Evolutionary conservation across 2,888 invertebrate genomes (phyloP), one percentile per base, ranked within the genome.

Genomic region (Sussaba pulchella): DNA sequence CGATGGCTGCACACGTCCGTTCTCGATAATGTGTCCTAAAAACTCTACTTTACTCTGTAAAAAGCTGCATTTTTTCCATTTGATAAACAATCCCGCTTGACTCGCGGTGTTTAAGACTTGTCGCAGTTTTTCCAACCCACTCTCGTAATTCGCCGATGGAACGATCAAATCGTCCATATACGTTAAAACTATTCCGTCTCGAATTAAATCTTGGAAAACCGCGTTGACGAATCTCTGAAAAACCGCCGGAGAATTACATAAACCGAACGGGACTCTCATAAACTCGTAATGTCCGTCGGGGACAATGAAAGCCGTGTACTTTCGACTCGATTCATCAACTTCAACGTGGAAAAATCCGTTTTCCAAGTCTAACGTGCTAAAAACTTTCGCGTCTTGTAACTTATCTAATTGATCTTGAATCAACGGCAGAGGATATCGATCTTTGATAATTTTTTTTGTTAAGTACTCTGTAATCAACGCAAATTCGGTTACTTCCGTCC

Each of bases 381-480:
- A 82, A 0, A 82, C 50, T 9, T 43, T 61, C 19, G 79, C 72
- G 57, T 50, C 73, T 66, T 76, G 73, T 43, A 82, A 63, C 17
- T 9, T 45, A 24, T 79, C 75, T 2, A 82, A 19, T 50, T 82
- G 75, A 19, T 78, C 82, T 24, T 82, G 71, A 2, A 78, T 74
- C 26, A 82, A 17, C 10, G 82, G 82, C 57, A 82, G 45, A 8
- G 82, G 83, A 36, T 78, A 82, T 8, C 82, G 66, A 52, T 84
- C 85, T 81, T 85, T 87, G 3, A 85, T 69, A 0, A 89, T 87
- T 78, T 88, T n/a, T 87, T 36, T 79, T 78, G 81, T 92, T 92
- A 0, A 92, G 59, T 12, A 82, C 73, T 12, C 92, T 71, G 75
- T 89, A 93, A 75, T 92, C 91, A 0, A 92, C 87, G 78, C 91